phyloP scores from a whole-genome alignment of 2,797 vertebrate species.

The Alca torda region DNA sequence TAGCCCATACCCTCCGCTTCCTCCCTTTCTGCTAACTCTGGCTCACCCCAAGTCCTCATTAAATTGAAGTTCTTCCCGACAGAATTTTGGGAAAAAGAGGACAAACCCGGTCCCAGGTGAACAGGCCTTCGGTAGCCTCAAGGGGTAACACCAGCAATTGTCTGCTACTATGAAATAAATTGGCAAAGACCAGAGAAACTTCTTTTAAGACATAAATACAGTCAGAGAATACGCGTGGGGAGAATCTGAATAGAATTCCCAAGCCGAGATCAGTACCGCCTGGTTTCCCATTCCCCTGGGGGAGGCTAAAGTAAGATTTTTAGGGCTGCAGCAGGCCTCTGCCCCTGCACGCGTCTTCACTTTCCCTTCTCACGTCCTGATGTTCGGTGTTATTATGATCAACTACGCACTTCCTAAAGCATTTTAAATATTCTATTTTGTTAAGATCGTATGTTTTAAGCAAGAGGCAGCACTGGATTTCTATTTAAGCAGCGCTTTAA shows the following conservation, averaged over 20 bases:
- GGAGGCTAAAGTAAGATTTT: not conserved
- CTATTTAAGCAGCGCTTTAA: not conserved
- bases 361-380: not conserved
- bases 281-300: not conserved
- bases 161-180: not conserved
- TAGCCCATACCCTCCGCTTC: not conserved
- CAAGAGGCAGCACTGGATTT: not conserved
- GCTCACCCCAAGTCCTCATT: not conserved
- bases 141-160: accelerated
- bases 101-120: accelerated
- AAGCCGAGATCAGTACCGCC: not conserved
- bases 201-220: not conserved
- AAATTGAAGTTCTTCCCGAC: not conserved
- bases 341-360: not conserved
- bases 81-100: not conserved
- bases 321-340: not conserved
- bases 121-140: not conserved
- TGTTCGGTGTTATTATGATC: not conserved
- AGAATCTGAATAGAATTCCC: constrained; percentile 6
- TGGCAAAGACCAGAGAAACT: not conserved
- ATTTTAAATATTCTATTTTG: not conserved
- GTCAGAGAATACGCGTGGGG: not conserved
- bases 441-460: not conserved
- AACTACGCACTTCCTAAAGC: not conserved
- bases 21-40: not conserved